A percentile compares a stretch with the other conserved stretches of the same genome.
Evolutionary conservation across 2,888 invertebrate species (phyloP).

Genomic region (Protophormia terraenovae): DNA sequence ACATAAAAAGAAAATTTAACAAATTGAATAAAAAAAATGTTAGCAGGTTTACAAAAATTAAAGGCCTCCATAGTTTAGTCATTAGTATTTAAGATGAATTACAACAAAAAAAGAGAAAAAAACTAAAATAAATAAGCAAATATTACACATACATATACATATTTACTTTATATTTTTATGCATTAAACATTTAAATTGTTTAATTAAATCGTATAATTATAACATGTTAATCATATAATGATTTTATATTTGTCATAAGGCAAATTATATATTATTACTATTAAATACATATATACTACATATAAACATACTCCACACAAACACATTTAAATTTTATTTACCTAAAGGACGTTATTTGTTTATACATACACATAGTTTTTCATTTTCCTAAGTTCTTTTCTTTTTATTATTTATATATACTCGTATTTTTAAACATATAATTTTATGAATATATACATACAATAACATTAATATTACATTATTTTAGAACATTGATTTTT

Average conservation of each 20-base stretch:
- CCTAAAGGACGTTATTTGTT: slow-evolving; percentile 35
- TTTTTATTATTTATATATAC: slow-evolving; percentile 46
- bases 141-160: slow-evolving; percentile 6
- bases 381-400: slow-evolving; percentile 20
- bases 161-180: slow-evolving; percentile 18
- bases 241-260: slow-evolving; percentile 56
- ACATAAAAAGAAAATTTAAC: slow-evolving; percentile 22
- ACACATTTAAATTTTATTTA: slow-evolving; percentile 5
- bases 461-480: not conserved
- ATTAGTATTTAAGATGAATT: slow-evolving; percentile 59
- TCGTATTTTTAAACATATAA: slow-evolving; percentile 18
- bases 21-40: slow-evolving; percentile 41
- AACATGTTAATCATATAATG: slow-evolving; percentile 63
- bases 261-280: slow-evolving; percentile 35
- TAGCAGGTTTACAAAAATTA: slow-evolving; percentile 53
- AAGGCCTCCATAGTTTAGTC: slow-evolving; percentile 68
- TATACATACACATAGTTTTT: not conserved
- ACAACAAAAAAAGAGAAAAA: slow-evolving; percentile 12
- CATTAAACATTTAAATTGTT: slow-evolving; percentile 49
- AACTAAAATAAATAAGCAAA: slow-evolving; percentile 28
- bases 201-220: slow-evolving; percentile 39
- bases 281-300: slow-evolving; percentile 20
- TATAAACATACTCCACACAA: not conserved
- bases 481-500: slow-evolving; percentile 13
- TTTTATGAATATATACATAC: slow-evolving; percentile 5